A percentile compares a stretch with the other conserved stretches of the same genome.
Evolutionary conservation across 2,888 invertebrate genomes (phyloP).

Genomic region (Papilio gigon): DNA sequence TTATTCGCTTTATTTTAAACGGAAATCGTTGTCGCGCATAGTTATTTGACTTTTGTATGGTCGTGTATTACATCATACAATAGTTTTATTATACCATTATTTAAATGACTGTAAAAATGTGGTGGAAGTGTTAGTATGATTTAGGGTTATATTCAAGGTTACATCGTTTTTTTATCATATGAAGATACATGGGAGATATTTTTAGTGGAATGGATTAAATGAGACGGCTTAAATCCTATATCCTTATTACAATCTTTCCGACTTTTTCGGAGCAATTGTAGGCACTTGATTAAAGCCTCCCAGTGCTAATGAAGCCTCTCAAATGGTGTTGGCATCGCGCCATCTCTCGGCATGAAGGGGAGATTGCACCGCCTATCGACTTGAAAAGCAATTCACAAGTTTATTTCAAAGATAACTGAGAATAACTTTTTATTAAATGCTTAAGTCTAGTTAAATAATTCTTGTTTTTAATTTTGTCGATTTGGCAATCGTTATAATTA

Average conservation of each 20-base stretch:
- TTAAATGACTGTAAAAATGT: neutral
- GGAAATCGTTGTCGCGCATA: slow-evolving; percentile 41
- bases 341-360: slow-evolving; percentile 22
- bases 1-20: slow-evolving; percentile 34
- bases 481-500: neutral
- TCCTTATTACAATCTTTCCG: slow-evolving; percentile 12
- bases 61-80: slow-evolving; percentile 27
- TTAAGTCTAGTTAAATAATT: neutral
- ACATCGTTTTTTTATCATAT: no score
- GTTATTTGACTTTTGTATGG: slow-evolving; percentile 36
- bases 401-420: slow-evolving; percentile 34
- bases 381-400: slow-evolving; percentile 33
- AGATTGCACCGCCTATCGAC: slow-evolving; percentile 32
- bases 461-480: neutral
- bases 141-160: no score
- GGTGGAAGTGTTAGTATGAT: no score
- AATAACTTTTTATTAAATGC: slow-evolving; percentile 28
- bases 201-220: neutral
- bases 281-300: slow-evolving; percentile 36
- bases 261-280: slow-evolving; percentile 35
- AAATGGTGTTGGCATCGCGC: slow-evolving; percentile 37
- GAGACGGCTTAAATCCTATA: neutral
- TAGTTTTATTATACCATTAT: neutral
- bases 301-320: slow-evolving; percentile 32
- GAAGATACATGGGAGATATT: neutral